These are phyloP conservation scores for Penelope pileata DNA, from an alignment of 2,113 vertebrate genomes.

Conservation along the genomic window DNA sequence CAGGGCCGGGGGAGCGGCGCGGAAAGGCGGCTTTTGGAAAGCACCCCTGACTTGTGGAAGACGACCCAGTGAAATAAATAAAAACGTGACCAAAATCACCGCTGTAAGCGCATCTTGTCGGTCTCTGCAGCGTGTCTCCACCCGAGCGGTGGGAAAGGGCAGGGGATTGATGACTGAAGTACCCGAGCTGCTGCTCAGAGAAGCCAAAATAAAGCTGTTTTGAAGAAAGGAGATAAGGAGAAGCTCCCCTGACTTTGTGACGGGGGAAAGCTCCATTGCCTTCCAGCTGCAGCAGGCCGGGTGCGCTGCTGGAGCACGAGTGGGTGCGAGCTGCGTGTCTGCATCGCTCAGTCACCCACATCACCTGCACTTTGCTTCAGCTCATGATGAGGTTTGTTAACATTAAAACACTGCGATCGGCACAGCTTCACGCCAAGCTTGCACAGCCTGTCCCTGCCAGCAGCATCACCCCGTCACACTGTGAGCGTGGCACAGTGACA, in stretches of 20 bases:
- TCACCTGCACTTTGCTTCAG: too few species aligned
- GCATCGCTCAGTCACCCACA: too few species aligned
- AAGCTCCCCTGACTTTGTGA: too few species aligned
- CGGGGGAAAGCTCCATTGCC: too few species aligned
- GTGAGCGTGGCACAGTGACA: neutral
- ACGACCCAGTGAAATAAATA: neutral
- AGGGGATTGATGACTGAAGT: too few species aligned
- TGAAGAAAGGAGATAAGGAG: too few species aligned
- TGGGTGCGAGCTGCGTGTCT: too few species aligned
- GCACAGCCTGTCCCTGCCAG: neutral
- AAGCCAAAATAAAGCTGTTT: neutral
- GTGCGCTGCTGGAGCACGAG: too few species aligned
- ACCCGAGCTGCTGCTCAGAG: neutral
- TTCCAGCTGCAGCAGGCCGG: too few species aligned
- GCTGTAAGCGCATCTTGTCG: rapidly evolving
- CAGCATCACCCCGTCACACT: neutral
- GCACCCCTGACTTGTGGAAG: too few species aligned
- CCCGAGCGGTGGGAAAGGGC: too few species aligned
- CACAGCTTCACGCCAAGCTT: neutral
- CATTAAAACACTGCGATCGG: rapidly evolving
- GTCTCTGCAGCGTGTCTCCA: rapidly evolving
- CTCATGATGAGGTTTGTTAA: neutral
- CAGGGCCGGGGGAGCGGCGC: neutral
- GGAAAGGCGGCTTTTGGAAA: neutral
- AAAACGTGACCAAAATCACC: rapidly evolving